phyloP scores from a whole-genome alignment of 1,140 invertebrate species.

The Spodoptera frugiperda region DNA sequence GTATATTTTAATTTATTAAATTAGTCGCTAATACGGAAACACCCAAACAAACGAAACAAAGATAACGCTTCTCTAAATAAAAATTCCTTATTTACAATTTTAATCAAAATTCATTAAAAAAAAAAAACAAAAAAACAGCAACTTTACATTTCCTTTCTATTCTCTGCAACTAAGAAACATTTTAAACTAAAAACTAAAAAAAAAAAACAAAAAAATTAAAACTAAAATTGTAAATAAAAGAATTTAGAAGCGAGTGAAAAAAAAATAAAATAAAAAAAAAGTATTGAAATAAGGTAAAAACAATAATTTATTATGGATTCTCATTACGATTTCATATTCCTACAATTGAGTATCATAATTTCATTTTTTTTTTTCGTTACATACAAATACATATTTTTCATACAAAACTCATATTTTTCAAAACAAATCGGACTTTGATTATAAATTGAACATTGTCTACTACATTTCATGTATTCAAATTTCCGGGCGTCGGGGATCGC shows the following conservation, averaged over 20 bases:
- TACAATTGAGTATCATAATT: conserved; percentile 51
- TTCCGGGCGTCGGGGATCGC: too few species aligned
- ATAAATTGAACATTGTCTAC: too few species aligned
- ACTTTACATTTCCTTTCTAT: conserved; percentile 20
- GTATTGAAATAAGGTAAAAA: not conserved
- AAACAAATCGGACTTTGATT: too few species aligned
- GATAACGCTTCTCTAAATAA: not conserved
- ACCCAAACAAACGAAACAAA: not conserved
- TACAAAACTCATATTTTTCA: too few species aligned
- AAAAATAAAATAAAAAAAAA: not conserved
- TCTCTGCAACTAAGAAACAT: not conserved
- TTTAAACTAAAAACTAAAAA: conserved; percentile 20
- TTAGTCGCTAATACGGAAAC: not conserved
- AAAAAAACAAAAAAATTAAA: not conserved
- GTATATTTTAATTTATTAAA: not conserved
- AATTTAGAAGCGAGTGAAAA: too few species aligned
- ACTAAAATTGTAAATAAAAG: conserved; percentile 21
- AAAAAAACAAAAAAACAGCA: not conserved
- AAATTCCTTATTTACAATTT: not conserved
- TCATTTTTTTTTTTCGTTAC: conserved; percentile 40
- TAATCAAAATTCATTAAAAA: not conserved
- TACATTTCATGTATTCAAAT: too few species aligned
- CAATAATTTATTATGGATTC: conserved; percentile 46
- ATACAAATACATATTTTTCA: conserved; percentile 34
- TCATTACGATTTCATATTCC: conserved; percentile 48